Evolutionary conservation across 2,797 vertebrate genomes (phyloP), one percentile per base, ranked within the genome.

Genomic region (Falco rusticolus): DNA sequence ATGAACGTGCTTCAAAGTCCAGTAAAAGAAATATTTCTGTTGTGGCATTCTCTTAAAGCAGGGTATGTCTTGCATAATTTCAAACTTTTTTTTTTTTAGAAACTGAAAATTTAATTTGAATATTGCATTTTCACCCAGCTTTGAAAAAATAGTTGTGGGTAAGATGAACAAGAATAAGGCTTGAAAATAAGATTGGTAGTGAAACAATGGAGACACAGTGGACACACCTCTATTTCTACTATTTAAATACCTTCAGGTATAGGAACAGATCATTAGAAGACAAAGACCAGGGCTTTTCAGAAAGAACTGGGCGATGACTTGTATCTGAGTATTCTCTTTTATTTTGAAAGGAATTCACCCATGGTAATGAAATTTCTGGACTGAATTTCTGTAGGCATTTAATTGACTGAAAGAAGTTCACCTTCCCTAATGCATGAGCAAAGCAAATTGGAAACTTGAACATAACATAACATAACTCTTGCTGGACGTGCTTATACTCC

Each of bases 371-470:
- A 83, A 87, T 90, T 91, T 94, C 78, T 95, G 68, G 51, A 70
- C 25, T 11, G 1, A 53, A 60, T 90, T 92, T 87, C 88, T 87
- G 66, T 37, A 89, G 84, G 29, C 13, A 79, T 76, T 91, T 84
- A 92, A 92, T 20, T 94, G 66, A 90, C 60, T 87, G 63, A 84
- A 84, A 86, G 57, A 89, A 71, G 8, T 94, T 92, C 66, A 56
- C 80, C n/a, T 82, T 94, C 51, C 29, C 54, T 65, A 78, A 86
- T 65, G 81, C 14, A 69, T 26, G 77, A 81, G 34, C 31, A 88
- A 91, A 90, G 63, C 26, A 88, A 94, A 91, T 53, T 93, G 60
- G 34, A 94, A 93, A 87, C 18, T 39, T 59, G 54, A 95, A 60
- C 28, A 31, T 43, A 80, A 77, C 28, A 31, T 43, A 80, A 77